phyloP scores from a whole-genome alignment of 2,888 invertebrate species.

The Tachina lurida region DNA sequence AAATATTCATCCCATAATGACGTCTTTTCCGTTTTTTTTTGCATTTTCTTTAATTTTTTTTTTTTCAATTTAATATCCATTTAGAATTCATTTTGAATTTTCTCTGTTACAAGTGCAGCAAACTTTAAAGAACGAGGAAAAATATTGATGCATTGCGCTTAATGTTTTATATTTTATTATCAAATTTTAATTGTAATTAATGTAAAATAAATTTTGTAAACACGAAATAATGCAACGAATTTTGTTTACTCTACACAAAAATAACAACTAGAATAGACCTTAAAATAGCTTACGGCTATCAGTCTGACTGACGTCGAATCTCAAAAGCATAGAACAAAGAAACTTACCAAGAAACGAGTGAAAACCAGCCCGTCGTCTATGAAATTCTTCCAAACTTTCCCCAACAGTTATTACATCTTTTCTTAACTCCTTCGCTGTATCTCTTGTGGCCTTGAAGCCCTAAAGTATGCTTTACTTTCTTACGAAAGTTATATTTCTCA shows the following conservation, averaged over 20 bases:
- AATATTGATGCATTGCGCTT: conserved; percentile 15
- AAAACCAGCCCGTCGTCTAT: too few species aligned
- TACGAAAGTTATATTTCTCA: too few species aligned
- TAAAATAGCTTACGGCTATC: too few species aligned
- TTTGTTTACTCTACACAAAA: not conserved
- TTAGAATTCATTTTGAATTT: not conserved
- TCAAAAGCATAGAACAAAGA: too few species aligned
- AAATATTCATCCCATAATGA: not conserved
- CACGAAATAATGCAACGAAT: not conserved
- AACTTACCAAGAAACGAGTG: too few species aligned
- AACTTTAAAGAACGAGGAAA: conserved; percentile 19
- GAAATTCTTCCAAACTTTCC: too few species aligned
- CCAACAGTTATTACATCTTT: too few species aligned
- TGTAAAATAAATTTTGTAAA: not conserved
- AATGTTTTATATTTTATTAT: conserved; percentile 16
- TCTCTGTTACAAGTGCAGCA: conserved; percentile 16
- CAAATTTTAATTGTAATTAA: not conserved
- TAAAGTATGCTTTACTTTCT: too few species aligned
- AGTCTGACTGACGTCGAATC: too few species aligned
- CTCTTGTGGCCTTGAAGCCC: too few species aligned
- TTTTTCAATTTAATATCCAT: not conserved
- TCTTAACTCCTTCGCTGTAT: too few species aligned
- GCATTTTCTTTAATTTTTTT: not conserved
- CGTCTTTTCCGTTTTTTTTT: not conserved
- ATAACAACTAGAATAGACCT: too few species aligned